Base-by-base conservation (phyloP, 2,113 vertebrate species). In the Mandrillus leucophaeus region DNA sequence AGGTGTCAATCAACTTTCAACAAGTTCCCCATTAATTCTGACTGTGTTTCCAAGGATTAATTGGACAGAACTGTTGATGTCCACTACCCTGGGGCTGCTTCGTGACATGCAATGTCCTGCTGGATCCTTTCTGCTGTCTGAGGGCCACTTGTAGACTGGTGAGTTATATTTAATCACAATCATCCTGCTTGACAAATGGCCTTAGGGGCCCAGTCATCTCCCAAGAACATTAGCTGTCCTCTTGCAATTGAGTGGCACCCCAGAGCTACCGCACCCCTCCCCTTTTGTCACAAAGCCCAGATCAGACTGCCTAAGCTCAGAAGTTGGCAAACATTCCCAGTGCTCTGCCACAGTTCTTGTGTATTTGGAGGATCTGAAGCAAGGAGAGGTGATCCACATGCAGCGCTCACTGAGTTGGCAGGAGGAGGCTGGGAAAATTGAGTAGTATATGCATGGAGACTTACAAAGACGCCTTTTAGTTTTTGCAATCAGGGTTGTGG, bases 1-100 rank as follows among this genome's bases (percentile, higher is more conserved):
- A 97, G 92, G 55, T 96, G 85, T 95, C 43, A 0, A 96, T 97
- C 94, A 98, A 97, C 95, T 97, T 98, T 93, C 90, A 96, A 92
- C 50, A 95, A 84, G 90, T 92, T 91, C 38, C 61, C 43, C 79
- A 92, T 95, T 95, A 96, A 97, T 98, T 98, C 96, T 92, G 55
- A 75, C 83, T 95, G 79, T 96, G 81, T 96, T 98, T 97, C 90
- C 76, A 93, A 96, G 78, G 43, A 96, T 90, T 98, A 83, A 94
- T 92, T 3, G 10, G 97, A 94, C 57, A 93, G 4, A 25, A 88
- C 75, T 88, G 25, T 89, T 90, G 96, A 95, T 2, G 27, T 87
- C 84, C 83, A 90, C 68, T 90, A 86, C 38, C 80, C 61, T 66
- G 20, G 30, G 35, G 83, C 90, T 93, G 20, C 61, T 88, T 91